Evolutionary conservation across 2,888 invertebrate genomes (phyloP).

Genomic region (Theodoxus fluviatilis): DNA sequence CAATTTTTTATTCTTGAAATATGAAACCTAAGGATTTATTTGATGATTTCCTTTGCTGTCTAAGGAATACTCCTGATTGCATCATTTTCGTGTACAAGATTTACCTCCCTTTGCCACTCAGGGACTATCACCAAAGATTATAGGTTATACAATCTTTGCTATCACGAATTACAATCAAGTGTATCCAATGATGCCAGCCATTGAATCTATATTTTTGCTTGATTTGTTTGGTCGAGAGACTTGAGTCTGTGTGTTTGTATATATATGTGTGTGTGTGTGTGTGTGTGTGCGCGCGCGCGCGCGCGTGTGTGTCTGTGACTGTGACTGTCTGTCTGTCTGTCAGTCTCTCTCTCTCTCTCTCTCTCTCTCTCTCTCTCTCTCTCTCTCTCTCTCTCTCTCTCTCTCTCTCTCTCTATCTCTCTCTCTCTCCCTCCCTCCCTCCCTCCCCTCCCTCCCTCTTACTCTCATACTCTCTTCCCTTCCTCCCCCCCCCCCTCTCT

Average conservation of each 20-base stretch:
- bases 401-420: constrained; percentile 15
- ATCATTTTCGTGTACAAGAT: no score
- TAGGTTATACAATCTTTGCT: no score
- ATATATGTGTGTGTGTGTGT: not conserved
- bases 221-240: constrained; percentile 29
- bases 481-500: not conserved
- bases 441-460: not conserved
- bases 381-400: constrained; percentile 11
- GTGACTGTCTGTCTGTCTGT: not conserved
- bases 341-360: not conserved
- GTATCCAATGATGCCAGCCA: no score
- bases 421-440: not conserved
- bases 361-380: not conserved
- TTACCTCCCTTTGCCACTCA: no score
- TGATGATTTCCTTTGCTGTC: no score
- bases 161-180: no score
- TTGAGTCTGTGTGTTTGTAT: not conserved
- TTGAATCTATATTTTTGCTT: constrained; percentile 7
- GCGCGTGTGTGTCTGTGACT: not conserved
- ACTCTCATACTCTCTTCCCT: not conserved
- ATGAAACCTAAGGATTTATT: no score
- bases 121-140: no score
- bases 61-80: no score
- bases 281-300: not conserved
- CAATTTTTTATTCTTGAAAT: no score